phyloP scores from a whole-genome alignment of 2,888 invertebrate species.

The Anagyrus pseudococci region DNA sequence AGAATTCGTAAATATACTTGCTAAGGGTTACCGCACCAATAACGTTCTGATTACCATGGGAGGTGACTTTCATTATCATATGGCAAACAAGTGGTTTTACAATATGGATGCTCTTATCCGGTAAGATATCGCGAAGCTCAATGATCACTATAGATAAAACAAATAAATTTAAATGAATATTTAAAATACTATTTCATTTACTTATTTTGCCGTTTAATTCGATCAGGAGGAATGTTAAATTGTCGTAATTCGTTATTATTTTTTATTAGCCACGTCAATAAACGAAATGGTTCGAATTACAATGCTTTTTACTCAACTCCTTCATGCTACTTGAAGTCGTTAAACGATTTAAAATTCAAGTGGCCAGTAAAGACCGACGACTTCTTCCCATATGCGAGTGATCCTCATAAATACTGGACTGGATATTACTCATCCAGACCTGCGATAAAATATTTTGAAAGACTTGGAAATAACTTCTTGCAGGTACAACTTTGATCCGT shows the following conservation, averaged over 20 bases:
- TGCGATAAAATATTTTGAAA: slow-evolving; percentile 78
- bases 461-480: slow-evolving; percentile 76
- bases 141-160: not conserved
- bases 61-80: slow-evolving; percentile 87
- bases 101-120: slow-evolving; percentile 87
- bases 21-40: slow-evolving; percentile 69
- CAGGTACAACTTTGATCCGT: slow-evolving; percentile 65
- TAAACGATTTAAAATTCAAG: slow-evolving; percentile 73
- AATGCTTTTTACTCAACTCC: slow-evolving; percentile 88
- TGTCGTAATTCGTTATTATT: not conserved
- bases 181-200: not conserved
- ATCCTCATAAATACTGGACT: slow-evolving; percentile 89
- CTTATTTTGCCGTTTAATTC: not conserved
- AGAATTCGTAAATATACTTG: slow-evolving; percentile 66
- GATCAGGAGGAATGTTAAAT: not conserved
- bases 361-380: slow-evolving; percentile 82
- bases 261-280: slow-evolving; percentile 69
- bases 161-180: not conserved
- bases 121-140: slow-evolving; percentile 56
- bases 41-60: slow-evolving; percentile 90
- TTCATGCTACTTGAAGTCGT: slow-evolving; percentile 81
- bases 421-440: slow-evolving; percentile 90
- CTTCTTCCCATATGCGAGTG: slow-evolving; percentile 91
- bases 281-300: slow-evolving; percentile 69
- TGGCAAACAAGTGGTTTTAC: slow-evolving; percentile 80